Evolutionary conservation across 1,140 invertebrate genomes (phyloP), one percentile per base, ranked within the genome.

Genomic region (Vollenhovia emeryi): DNA sequence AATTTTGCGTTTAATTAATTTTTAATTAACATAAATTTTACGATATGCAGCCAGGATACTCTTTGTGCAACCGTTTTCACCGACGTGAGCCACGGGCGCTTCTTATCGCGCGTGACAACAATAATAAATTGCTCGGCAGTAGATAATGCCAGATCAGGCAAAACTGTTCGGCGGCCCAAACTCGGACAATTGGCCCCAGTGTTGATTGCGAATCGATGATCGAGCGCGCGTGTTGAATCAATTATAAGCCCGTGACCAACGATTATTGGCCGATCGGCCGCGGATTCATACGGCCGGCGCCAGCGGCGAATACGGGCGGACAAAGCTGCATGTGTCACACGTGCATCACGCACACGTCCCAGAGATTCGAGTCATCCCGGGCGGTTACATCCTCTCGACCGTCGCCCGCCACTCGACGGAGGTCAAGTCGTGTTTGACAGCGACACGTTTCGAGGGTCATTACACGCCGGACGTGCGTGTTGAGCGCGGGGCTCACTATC

Each of bases 381-480:
- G 30, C 59, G 55, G 80, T 84, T 83, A 74, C 85, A 84, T 74
- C 80, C 79, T 64, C 79, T 86, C 82, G 57, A 84, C 45, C 68
- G 69, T 74, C 68, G 30, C 43, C 69, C 59, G 48, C 84, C 79
- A 84, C 85, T 86, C 71, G 79, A 74, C 68, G 80, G 68, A 75
- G 85, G 85, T 86, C 85, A 86, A 84, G 85, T 86, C 85, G 57
- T 86, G 79, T 86, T 86, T 86, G 85, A 86, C 85, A 86, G 85
- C 85, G 80, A 86, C 85, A 86, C 85, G 85, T 86, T 86, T 86
- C 79, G 85, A 84, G 85, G 79, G 79, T 86, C 85, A 79, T 86
- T 86, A 86, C 79, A 69, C 59, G 57, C 27, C 78, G 84, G 57
- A 85, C 84, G 76, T 82, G 52, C 76, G 78, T 82, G 66, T 83